Percentiles rank a stretch among this genome's conserved stretches.
phyloP scores from a whole-genome alignment of 1,140 invertebrate genomes.

The Cherax destructor region DNA sequence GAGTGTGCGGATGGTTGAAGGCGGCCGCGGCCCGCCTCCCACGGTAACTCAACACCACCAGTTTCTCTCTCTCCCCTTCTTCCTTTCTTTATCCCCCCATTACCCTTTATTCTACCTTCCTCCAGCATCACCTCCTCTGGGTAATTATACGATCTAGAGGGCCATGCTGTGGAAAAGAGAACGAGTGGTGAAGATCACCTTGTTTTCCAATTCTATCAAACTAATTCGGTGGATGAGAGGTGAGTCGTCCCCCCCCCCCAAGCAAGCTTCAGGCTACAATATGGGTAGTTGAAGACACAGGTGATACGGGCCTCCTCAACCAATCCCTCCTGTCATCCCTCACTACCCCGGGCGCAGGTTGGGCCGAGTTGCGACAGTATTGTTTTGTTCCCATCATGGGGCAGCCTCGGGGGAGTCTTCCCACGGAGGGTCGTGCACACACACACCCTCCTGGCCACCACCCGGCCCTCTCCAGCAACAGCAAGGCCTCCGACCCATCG shows the following conservation, averaged over 20 bases:
- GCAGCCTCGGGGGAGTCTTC: slow-evolving; percentile 4
- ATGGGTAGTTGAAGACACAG: too few species aligned
- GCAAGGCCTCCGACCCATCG: slow-evolving; percentile 44
- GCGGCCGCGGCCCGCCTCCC: slow-evolving; percentile 25
- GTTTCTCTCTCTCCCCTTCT: background rate
- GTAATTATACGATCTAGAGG: background rate
- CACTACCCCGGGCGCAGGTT: background rate
- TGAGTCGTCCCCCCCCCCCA: too few species aligned
- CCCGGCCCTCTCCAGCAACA: slow-evolving; percentile 42
- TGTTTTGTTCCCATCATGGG: slow-evolving; percentile 31
- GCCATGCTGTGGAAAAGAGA: background rate
- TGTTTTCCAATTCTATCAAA: too few species aligned
- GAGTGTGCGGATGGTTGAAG: slow-evolving; percentile 48
- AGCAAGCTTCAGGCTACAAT: too few species aligned
- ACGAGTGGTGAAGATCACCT: too few species aligned
- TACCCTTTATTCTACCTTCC: background rate
- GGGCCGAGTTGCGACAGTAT: slow-evolving; percentile 26
- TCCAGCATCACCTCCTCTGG: background rate
- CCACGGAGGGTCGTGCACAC: background rate
- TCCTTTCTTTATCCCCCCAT: too few species aligned
- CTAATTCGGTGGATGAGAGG: too few species aligned
- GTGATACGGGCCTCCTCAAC: too few species aligned
- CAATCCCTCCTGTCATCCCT: background rate
- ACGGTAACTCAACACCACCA: slow-evolving; percentile 43
- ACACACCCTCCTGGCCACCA: background rate